Evolutionary conservation across 1,140 invertebrate species (phyloP).

Genomic region (Cyphomyrmex costatus): DNA sequence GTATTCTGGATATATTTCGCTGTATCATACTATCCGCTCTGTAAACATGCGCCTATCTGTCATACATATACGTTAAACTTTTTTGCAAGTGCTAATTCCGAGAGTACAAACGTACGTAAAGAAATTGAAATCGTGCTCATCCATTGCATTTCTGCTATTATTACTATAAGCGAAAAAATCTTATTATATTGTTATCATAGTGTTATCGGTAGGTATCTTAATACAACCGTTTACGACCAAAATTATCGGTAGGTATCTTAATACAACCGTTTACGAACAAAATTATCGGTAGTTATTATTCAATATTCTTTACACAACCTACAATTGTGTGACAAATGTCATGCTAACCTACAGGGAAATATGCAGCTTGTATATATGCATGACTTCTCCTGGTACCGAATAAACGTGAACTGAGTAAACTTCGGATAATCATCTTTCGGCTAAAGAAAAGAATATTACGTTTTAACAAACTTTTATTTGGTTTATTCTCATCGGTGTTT

Average conservation of each 20-base stretch:
- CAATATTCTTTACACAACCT: not conserved
- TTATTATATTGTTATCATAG: slow-evolving; percentile 9
- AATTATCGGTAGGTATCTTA: too few relatives aligned
- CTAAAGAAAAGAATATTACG: not conserved
- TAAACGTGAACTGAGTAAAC: not conserved
- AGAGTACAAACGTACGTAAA: not conserved
- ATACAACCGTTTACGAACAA: not conserved
- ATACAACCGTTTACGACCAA: too few relatives aligned
- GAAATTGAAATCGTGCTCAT: not conserved
- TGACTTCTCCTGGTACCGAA: not conserved
- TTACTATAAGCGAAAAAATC: not conserved
- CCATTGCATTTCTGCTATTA: not conserved
- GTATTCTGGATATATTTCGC: too few relatives aligned
- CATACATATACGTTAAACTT: not conserved
- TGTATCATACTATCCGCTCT: not conserved
- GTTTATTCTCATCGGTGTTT: too few relatives aligned
- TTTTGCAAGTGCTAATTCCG: not conserved
- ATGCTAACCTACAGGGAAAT: not conserved
- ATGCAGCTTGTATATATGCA: not conserved
- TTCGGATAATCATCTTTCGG: slow-evolving; percentile 7
- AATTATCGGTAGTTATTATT: not conserved
- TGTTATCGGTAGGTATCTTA: too few relatives aligned
- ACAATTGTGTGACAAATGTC: too few relatives aligned
- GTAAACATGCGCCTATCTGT: not conserved
- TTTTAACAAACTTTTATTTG: too few relatives aligned